Conservation (phyloP, 2,797 vertebrate species). For the Neosalanx taihuensis region DNA sequence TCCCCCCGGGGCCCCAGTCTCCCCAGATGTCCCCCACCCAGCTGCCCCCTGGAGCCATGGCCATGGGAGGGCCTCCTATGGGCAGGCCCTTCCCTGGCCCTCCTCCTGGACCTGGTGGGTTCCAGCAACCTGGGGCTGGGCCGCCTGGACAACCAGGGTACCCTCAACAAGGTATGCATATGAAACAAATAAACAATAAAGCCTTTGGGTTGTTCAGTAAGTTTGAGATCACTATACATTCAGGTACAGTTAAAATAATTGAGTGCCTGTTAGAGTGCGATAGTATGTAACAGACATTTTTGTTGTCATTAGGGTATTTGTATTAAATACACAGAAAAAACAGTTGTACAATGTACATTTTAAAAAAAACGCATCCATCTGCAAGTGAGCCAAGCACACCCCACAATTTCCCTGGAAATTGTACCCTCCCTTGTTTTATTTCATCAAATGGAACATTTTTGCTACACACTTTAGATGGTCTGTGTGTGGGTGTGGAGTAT, state of each 20-base stretch:
- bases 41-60: constrained; percentile 43
- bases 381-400: too few species aligned
- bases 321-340: too few species aligned
- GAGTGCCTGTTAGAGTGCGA: too few species aligned
- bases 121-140: constrained; percentile 73
- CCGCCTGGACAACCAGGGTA: constrained; percentile 64
- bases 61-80: constrained; percentile 63
- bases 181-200: neutral
- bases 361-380: too few species aligned
- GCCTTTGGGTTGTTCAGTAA: neutral
- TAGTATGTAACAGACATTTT: too few species aligned
- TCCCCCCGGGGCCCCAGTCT: constrained; percentile 71
- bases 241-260: too few species aligned
- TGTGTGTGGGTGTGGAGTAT: too few species aligned
- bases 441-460: neutral
- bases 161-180: constrained; percentile 65
- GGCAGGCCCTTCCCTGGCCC: constrained; percentile 69
- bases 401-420: too few species aligned
- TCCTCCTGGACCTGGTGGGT: constrained; percentile 63
- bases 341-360: too few species aligned
- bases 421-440: neutral
- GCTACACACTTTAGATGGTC: too few species aligned
- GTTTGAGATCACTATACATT: neutral
- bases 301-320: too few species aligned
- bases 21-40: constrained; percentile 62